A percentile compares a stretch with the other conserved stretches of the same genome.
phyloP scores from a whole-genome alignment of 2,888 invertebrate species.

The Rosalia funebris region DNA sequence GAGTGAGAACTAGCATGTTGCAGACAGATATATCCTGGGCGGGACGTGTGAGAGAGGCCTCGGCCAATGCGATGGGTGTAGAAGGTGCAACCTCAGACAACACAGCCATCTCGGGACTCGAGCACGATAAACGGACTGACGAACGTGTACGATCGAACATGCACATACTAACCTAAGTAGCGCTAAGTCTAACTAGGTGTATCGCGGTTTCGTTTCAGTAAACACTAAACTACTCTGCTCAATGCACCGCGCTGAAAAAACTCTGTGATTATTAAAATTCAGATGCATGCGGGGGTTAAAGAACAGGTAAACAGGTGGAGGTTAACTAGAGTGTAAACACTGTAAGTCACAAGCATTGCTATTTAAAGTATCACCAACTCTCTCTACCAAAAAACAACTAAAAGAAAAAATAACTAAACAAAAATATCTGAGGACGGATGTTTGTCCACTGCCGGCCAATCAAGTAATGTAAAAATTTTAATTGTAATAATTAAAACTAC shows the following conservation, averaged over 20 bases:
- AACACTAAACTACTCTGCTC: conserved; percentile 52
- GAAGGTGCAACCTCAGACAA: conserved; percentile 63
- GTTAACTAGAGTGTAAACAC: conserved; percentile 34
- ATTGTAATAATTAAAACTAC: conserved; percentile 37
- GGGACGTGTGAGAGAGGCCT: conserved; percentile 28
- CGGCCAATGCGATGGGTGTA: conserved; percentile 49
- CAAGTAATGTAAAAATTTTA: conserved; percentile 42
- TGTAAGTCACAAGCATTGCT: conserved; percentile 54
- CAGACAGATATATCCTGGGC: conserved; percentile 48
- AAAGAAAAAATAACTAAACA: no score
- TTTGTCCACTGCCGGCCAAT: conserved; percentile 60
- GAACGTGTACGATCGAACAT: conserved; percentile 52
- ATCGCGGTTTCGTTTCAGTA: conserved; percentile 41
- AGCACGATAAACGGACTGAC: conserved; percentile 49
- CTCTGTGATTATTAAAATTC: conserved; percentile 35
- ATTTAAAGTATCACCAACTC: conserved; percentile 64
- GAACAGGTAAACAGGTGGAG: conserved; percentile 30
- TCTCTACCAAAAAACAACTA: conserved; percentile 47
- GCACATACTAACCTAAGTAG: conserved; percentile 52
- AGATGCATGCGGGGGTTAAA: conserved; percentile 50
- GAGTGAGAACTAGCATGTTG: conserved; percentile 41
- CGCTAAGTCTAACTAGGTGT: conserved; percentile 53
- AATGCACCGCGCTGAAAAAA: conserved; percentile 51
- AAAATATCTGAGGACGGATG: conserved; percentile 58
- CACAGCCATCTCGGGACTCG: conserved; percentile 60